Evolutionary conservation across 1,140 invertebrate genomes (phyloP).

Genomic region (Diachasmimorpha longicaudata): DNA sequence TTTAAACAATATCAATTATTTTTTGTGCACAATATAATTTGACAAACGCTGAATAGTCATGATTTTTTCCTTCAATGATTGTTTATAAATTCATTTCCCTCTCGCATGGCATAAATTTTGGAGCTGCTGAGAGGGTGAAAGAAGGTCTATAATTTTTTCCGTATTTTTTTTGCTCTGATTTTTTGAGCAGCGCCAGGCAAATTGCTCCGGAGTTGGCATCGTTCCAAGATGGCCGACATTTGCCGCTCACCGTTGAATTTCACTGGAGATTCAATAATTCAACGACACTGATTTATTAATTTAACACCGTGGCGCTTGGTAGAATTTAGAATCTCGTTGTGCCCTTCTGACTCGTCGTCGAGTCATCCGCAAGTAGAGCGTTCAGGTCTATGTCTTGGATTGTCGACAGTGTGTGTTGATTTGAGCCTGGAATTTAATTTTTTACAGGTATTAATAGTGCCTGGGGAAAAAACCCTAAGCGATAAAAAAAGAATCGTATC

Average conservation of each 20-base stretch:
- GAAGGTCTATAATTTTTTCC: not conserved
- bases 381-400: slow-evolving; percentile 55
- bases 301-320: slow-evolving; percentile 28
- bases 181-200: not conserved
- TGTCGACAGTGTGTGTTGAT: slow-evolving; percentile 45
- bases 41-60: too few species aligned
- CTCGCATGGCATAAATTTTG: not conserved
- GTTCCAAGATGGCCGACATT: slow-evolving; percentile 47
- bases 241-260: slow-evolving; percentile 18
- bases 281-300: slow-evolving; percentile 32
- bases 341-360: slow-evolving; percentile 29
- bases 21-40: too few species aligned
- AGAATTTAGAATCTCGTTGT: slow-evolving; percentile 28
- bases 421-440: slow-evolving; percentile 42
- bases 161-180: not conserved
- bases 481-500: too few species aligned
- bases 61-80: not conserved
- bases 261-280: slow-evolving; percentile 32
- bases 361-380: slow-evolving; percentile 51
- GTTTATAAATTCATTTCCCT: not conserved
- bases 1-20: too few species aligned
- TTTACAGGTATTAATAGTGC: too few species aligned
- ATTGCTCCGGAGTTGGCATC: slow-evolving; percentile 37
- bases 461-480: too few species aligned
- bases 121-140: not conserved